Evolutionary conservation across 2,888 invertebrate genomes (phyloP).

Genomic region (Drosophila colorata): DNA sequence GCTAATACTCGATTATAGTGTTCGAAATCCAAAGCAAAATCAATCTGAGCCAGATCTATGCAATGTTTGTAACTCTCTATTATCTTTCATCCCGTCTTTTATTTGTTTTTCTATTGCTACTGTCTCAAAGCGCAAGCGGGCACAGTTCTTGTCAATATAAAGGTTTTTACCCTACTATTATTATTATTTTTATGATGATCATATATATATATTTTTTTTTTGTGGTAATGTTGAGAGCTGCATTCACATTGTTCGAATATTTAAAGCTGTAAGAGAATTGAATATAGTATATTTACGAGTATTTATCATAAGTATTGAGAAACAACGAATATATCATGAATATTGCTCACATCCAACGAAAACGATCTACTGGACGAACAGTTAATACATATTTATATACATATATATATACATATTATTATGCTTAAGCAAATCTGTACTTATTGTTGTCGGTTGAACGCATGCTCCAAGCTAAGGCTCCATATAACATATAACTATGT

Average conservation of each 20-base stretch:
- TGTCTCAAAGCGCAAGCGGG: slow-evolving; percentile 14
- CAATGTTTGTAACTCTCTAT: no score
- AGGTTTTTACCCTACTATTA: slow-evolving; percentile 31
- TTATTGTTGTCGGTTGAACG: slow-evolving; percentile 43
- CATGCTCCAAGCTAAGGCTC: slow-evolving; percentile 25
- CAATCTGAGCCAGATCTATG: slow-evolving; percentile 8
- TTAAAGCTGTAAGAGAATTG: slow-evolving; percentile 21
- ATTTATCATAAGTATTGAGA: slow-evolving; percentile 42
- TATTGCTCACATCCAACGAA: slow-evolving; percentile 32
- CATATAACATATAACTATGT: slow-evolving; percentile 33
- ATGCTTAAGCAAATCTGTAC: slow-evolving; percentile 34
- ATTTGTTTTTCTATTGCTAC: neutral
- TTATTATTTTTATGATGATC: slow-evolving; percentile 9
- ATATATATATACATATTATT: slow-evolving; percentile 9
- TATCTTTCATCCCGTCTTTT: neutral
- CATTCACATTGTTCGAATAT: slow-evolving; percentile 49
- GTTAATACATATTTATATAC: slow-evolving; percentile 7
- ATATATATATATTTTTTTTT: slow-evolving; percentile 16
- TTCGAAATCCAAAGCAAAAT: slow-evolving; percentile 13
- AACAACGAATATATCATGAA: slow-evolving; percentile 48
- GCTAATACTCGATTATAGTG: slow-evolving; percentile 23
- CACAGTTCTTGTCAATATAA: slow-evolving; percentile 42
- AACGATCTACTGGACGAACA: slow-evolving; percentile 7
- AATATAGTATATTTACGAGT: slow-evolving; percentile 14
- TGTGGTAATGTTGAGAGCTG: slow-evolving; percentile 21